Base-by-base conservation (phyloP, 2,888 invertebrate species). In the Tiliacea citrago region DNA sequence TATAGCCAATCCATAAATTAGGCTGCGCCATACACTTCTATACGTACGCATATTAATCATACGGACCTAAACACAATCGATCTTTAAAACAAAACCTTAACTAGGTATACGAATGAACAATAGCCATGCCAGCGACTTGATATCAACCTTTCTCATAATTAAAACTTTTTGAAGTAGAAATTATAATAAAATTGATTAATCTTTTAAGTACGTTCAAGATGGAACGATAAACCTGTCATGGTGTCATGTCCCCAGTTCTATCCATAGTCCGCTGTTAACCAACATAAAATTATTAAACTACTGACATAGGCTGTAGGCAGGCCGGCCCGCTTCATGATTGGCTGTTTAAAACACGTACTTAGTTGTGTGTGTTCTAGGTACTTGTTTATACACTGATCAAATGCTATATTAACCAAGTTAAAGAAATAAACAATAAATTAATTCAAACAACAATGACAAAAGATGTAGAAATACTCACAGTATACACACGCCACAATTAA, bases 31-130 rank as follows among this genome's bases (percentile, higher is more conserved):
- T 68, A 85, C 81, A 87, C 69, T 81, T 85, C 70, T 78, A 86
- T 85, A 87, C 72, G 79, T 80, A 82, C 60, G 75, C 83, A 85
- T 70, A 77, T 69, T 86, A 83, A 81, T 74, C 45, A 82, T 67
- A 74, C 71, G 66, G 82, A 85, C 80, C 85, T 85, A 75, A 88
- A 85, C 79, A 82, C 80, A 62, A 80, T 83, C 57, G 61, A 75
- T 77, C 61, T 80, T 62, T 77, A 72, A 82, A 80, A 78, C 73
- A 79, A 78, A 85, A 73, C 72, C 85, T 79, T 79, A 81, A 79
- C 58, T 79, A 66, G 35, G 35, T 66, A 80, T 47, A 83, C 49
- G 65, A 82, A 75, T 68, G 71, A 78, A 76, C 49, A 75, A 72
- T 62, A 76, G 68, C 67, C 62, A 65, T 61, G 53, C 72, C 65